Conservation (phyloP, 2,888 invertebrate genomes). For the Drosophila demipolita region DNA sequence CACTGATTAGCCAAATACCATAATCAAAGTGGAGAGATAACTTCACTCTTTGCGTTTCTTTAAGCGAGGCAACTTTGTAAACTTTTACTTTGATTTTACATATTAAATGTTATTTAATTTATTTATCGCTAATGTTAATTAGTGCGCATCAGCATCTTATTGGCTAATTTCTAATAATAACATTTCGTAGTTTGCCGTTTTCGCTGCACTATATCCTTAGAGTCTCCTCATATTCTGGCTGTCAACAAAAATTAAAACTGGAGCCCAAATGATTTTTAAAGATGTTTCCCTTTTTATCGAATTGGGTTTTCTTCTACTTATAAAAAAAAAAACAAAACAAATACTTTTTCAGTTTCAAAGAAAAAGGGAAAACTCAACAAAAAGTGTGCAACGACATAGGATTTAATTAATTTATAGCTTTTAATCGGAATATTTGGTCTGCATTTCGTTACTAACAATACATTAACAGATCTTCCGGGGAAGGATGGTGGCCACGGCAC, state of each 20-base stretch:
- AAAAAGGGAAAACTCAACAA: not conserved
- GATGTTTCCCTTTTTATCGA: not conserved
- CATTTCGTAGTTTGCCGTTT: not conserved
- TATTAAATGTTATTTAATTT: not conserved
- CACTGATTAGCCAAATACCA: not conserved
- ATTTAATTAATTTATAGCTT: constrained; percentile 34
- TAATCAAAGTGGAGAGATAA: not conserved
- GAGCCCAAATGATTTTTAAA: not conserved
- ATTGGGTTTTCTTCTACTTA: not conserved
- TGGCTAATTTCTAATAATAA: not conserved
- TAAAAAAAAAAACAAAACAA: not conserved
- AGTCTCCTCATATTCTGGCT: no score
- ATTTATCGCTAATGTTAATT: not conserved
- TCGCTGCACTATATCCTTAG: not conserved
- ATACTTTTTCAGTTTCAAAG: not conserved
- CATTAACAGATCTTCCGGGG: not conserved
- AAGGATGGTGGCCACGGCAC: not conserved
- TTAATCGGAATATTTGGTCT: constrained; percentile 14
- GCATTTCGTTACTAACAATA: not conserved
- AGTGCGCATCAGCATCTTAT: not conserved
- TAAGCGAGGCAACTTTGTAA: not conserved
- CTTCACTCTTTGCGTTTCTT: not conserved
- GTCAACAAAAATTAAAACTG: no score
- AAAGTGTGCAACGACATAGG: constrained; percentile 1
- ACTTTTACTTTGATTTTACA: not conserved